Conservation (phyloP, 1,140 invertebrate species). For the Globodera rostochiensis region DNA sequence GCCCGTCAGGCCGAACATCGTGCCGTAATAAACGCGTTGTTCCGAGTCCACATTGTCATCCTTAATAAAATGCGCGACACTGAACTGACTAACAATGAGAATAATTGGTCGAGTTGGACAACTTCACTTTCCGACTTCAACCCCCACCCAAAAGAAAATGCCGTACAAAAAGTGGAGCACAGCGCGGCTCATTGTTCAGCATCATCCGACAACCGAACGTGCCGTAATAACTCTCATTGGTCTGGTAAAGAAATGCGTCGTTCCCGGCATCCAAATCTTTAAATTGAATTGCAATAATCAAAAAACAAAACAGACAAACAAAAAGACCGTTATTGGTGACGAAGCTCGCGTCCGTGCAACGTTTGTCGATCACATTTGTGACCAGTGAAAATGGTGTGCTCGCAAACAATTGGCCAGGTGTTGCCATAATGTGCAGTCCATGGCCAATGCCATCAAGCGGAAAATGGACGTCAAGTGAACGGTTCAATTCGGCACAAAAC, state of each 20-base stretch:
- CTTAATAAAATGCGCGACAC: background rate
- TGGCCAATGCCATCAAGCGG: slow-evolving; percentile 68
- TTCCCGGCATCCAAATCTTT: slow-evolving; percentile 63
- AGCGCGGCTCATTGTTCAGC: slow-evolving; percentile 41
- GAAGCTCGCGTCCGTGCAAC: slow-evolving; percentile 68
- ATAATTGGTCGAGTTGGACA: no score
- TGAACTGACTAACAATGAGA: no score
- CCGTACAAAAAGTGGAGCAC: slow-evolving; percentile 46
- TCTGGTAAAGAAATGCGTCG: slow-evolving; percentile 83
- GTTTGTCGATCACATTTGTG: slow-evolving; percentile 81
- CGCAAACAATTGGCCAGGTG: slow-evolving; percentile 92
- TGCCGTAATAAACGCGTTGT: background rate
- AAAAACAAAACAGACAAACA: slow-evolving; percentile 1
- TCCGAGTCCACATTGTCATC: background rate
- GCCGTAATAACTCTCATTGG: slow-evolving; percentile 94
- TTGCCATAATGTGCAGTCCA: slow-evolving; percentile 80
- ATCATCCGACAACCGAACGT: slow-evolving; percentile 84
- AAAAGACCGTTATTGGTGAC: slow-evolving; percentile 53
- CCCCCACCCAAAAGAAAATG: no score
- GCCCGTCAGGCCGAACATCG: slow-evolving; percentile 24
- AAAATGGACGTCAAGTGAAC: slow-evolving; percentile 79
- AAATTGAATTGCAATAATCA: slow-evolving; percentile 16
- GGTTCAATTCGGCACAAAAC: slow-evolving; percentile 76
- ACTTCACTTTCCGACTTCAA: no score
- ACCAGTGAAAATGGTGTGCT: slow-evolving; percentile 90